phyloP scores from a whole-genome alignment of 2,888 invertebrate genomes.

The Spialia ferax region DNA sequence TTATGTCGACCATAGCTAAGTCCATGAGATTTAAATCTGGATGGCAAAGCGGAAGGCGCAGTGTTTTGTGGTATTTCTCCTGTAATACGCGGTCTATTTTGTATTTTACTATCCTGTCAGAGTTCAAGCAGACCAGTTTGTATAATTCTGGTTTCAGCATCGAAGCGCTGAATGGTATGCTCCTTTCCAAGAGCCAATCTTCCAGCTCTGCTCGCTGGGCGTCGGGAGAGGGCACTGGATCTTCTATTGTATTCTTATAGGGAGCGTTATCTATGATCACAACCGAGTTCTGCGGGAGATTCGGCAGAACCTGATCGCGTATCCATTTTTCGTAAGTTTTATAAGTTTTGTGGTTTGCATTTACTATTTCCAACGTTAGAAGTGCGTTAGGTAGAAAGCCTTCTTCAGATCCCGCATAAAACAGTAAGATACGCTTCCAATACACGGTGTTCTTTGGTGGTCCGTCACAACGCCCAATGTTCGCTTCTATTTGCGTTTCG shows the following conservation, averaged over 20 bases:
- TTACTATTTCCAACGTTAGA: slow-evolving; percentile 44
- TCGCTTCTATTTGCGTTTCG: slow-evolving; percentile 7
- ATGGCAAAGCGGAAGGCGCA: slow-evolving; percentile 50
- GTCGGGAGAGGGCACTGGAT: slow-evolving; percentile 42
- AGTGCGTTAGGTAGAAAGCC: slow-evolving; percentile 49
- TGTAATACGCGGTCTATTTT: slow-evolving; percentile 44
- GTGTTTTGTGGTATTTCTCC: slow-evolving; percentile 41
- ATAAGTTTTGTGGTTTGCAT: slow-evolving; percentile 50
- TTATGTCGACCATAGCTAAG: slow-evolving; percentile 45
- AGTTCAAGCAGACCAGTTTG: slow-evolving; percentile 44
- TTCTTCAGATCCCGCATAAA: slow-evolving; percentile 47
- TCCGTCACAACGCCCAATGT: neutral
- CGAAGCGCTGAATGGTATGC: slow-evolving; percentile 36
- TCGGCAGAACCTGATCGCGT: slow-evolving; percentile 50
- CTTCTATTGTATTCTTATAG: slow-evolving; percentile 48
- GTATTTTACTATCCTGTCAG: slow-evolving; percentile 43
- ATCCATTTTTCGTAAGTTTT: slow-evolving; percentile 51
- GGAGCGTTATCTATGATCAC: slow-evolving; percentile 50
- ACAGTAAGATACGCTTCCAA: slow-evolving; percentile 28
- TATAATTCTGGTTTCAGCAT: slow-evolving; percentile 48
- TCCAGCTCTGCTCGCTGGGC: slow-evolving; percentile 45
- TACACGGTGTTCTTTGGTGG: neutral
- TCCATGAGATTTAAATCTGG: slow-evolving; percentile 49
- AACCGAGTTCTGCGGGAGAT: slow-evolving; percentile 29
- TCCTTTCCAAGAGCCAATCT: slow-evolving; percentile 43